Percentiles rank a stretch among this genome's conserved stretches.
phyloP scores from a whole-genome alignment of 2,888 invertebrate species.

The Conops quadrifasciatus region DNA sequence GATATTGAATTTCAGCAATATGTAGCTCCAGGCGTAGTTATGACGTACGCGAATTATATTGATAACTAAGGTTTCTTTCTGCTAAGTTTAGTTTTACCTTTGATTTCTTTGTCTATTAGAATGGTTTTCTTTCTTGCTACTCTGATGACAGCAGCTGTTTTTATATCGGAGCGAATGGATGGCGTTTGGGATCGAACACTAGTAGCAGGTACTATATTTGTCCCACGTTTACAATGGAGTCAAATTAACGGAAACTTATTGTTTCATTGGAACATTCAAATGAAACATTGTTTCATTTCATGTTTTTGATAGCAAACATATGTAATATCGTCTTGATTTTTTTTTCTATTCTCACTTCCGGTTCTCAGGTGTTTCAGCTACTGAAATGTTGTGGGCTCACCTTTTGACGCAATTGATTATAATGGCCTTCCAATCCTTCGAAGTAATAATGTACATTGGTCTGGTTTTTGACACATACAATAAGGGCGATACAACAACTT shows the following conservation, averaged over 20 bases:
- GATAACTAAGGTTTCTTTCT: neutral
- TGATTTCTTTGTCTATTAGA: conserved; percentile 65
- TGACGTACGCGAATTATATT: conserved; percentile 72
- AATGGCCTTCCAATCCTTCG: conserved; percentile 75
- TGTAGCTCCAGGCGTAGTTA: conserved; percentile 84
- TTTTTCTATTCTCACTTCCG: too few species aligned
- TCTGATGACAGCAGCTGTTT: conserved; percentile 82
- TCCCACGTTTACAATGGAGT: conserved; percentile 49
- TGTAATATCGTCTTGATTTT: too few species aligned
- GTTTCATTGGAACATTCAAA: too few species aligned
- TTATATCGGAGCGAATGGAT: conserved; percentile 81
- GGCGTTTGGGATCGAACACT: conserved; percentile 88
- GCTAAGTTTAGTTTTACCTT: neutral
- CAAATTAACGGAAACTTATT: too few species aligned
- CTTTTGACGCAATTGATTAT: conserved; percentile 77
- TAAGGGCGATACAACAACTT: conserved; percentile 65
- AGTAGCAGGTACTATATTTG: conserved; percentile 71
- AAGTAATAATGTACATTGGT: conserved; percentile 65
- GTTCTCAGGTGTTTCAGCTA: conserved; percentile 73
- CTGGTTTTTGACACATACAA: conserved; percentile 64
- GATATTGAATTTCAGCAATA: conserved; percentile 79
- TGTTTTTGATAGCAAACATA: too few species aligned
- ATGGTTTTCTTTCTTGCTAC: conserved; percentile 87
- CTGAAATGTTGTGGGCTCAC: conserved; percentile 84
- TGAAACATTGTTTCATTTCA: too few species aligned